Evolutionary conservation across 2,113 vertebrate species (phyloP).

Genomic region (Cebus imitator): DNA sequence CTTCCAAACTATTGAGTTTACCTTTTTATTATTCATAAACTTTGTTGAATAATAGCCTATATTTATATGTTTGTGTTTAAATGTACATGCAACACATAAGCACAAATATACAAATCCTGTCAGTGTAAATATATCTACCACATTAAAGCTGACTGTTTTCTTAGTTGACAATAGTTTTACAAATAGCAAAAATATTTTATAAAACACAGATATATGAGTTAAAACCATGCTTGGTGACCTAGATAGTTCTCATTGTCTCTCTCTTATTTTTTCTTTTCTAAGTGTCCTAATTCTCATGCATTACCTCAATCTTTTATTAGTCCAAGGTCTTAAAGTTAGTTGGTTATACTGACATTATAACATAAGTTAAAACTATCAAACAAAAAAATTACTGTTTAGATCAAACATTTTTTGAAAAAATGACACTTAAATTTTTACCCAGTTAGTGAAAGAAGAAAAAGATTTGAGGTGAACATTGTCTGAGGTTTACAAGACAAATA

Average conservation of each 20-base stretch:
- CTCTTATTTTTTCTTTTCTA: neutral
- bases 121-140: neutral
- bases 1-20: neutral
- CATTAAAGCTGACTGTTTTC: neutral
- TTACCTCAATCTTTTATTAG: neutral
- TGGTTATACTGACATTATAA: neutral
- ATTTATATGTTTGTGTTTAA: neutral
- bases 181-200: conserved; percentile 21
- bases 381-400: neutral
- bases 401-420: neutral
- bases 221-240: neutral
- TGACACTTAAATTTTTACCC: neutral
- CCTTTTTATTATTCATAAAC: neutral
- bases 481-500: neutral
- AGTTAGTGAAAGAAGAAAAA: neutral
- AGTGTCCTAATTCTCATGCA: neutral
- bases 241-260: neutral
- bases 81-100: neutral
- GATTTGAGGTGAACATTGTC: neutral
- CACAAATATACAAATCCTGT: neutral
- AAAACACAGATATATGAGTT: neutral
- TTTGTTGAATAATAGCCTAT: neutral
- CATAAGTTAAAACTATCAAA: neutral
- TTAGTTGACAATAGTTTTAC: neutral
- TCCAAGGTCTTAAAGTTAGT: neutral